Evolutionary conservation across 2,113 vertebrate genomes (phyloP), one percentile per base, ranked within the genome.

Genomic region (Toxotes chatareus): DNA sequence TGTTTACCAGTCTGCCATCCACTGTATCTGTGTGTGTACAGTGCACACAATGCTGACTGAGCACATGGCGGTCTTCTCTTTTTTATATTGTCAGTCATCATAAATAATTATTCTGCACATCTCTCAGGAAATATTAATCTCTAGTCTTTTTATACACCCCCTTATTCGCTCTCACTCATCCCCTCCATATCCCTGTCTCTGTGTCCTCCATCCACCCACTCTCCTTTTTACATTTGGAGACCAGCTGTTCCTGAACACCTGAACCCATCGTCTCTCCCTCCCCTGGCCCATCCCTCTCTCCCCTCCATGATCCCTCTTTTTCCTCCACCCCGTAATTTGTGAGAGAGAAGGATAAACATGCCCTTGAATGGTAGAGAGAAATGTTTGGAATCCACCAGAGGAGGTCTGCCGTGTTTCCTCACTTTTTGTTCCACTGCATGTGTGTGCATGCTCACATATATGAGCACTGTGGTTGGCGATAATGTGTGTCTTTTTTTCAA

Each of bases 231-330:
- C 69, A 82, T 80, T 86, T 80, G 55, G 49, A 81, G 59, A 88
- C 70, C 93, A 94, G 93, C 93, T 96, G 95, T 94, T 93, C 66
- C 55, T 71, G 76, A 89, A 92, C 93, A 95, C 94, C 94, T 94
- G 93, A 93, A 89, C 73, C 69, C 64, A 69, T 69, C 74, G 42
- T 61, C 42, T 21, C 83, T 65, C 46, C 83, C 70, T 71, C 40
- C 61, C 51, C 51, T 14, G 19, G 46, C 73, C 84, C 71, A 17
- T 68, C 75, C 70, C 47, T 42, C 32, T 27, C 56, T 31, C 49
- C 31, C 36, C 38, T 55, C 65, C 82, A 21, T 60, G 44, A 80
- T 85, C 77, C 70, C 14, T 60, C 64, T 71, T 74, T 82, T 81
- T 74, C 44, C 65, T 70, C 82, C 38, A 71, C 78, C 86, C 89